Percentiles rank a stretch among this genome's conserved stretches.
These are phyloP conservation scores for Eupithecia centaureata DNA, from an alignment of 2,888 invertebrate genomes.

Conservation along the genomic window DNA sequence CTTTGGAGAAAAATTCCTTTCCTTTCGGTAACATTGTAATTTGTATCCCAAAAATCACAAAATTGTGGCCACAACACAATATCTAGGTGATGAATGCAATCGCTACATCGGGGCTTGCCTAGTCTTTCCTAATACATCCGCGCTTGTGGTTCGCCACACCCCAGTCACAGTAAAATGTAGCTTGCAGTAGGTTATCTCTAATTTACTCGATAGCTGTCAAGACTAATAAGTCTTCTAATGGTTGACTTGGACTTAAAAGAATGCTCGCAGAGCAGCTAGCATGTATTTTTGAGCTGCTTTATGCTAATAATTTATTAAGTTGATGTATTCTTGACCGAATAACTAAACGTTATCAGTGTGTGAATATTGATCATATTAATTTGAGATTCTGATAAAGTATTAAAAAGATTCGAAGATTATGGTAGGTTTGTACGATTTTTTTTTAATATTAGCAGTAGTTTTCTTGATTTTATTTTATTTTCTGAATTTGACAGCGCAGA, in stretches of 20 bases:
- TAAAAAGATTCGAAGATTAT: no score
- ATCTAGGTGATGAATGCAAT: conserved; percentile 65
- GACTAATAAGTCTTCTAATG: background rate
- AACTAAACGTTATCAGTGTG: background rate
- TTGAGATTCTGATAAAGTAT: no score
- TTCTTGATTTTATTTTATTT: no score
- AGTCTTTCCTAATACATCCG: conserved; percentile 46
- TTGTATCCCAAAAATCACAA: background rate
- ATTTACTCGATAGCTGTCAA: background rate
- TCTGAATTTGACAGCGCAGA: no score
- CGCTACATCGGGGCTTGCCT: conserved; percentile 52
- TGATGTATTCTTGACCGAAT: background rate
- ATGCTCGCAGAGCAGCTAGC: background rate
- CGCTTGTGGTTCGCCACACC: conserved; percentile 38
- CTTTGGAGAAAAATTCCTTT: no score
- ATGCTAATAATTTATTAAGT: background rate
- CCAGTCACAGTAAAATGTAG: conserved; percentile 38
- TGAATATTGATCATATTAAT: no score
- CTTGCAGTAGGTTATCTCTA: conserved; percentile 24
- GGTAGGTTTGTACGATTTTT: no score
- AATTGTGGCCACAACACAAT: conserved; percentile 46
- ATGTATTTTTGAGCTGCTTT: background rate
- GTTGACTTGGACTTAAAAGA: background rate
- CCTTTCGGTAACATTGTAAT: background rate
- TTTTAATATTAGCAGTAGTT: no score